These are phyloP conservation scores for Sebastes taczanowskii DNA, from an alignment of 2,797 vertebrate species.

Conservation along the genomic window DNA sequence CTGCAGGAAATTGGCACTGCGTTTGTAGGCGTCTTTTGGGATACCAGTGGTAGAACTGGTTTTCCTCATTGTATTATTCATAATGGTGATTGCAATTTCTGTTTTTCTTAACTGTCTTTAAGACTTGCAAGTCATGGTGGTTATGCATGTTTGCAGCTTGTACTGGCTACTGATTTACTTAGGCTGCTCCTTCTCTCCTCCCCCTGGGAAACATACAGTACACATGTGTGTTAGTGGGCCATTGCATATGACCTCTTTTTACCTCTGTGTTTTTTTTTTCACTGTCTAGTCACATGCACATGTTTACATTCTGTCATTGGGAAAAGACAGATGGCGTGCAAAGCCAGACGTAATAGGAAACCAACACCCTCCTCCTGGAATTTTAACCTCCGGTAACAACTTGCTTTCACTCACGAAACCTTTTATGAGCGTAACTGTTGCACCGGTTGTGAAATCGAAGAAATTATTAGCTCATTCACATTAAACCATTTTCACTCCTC, in stretches of 20 bases:
- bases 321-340: slow-evolving; percentile 46
- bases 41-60: not conserved
- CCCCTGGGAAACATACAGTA: not conserved
- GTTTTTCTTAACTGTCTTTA: not conserved
- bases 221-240: not conserved
- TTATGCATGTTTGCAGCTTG: not conserved
- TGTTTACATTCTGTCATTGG: not conserved
- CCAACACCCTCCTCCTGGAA: slow-evolving; percentile 42
- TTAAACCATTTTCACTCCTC: no score
- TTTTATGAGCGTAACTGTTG: not conserved
- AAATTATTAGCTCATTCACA: no score
- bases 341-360: slow-evolving; percentile 54
- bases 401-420: not conserved
- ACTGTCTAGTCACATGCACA: slow-evolving; percentile 15
- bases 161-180: not conserved
- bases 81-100: not conserved
- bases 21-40: slow-evolving; percentile 1
- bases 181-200: slow-evolving; percentile 10
- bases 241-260: not conserved
- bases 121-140: slow-evolving; percentile 2
- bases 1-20: slow-evolving; percentile 37
- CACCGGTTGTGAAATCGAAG: not conserved
- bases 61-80: not conserved
- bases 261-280: not conserved
- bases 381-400: slow-evolving; percentile 4